Base-by-base conservation (phyloP, 2,888 invertebrate genomes). In the Brachyptera risi region DNA sequence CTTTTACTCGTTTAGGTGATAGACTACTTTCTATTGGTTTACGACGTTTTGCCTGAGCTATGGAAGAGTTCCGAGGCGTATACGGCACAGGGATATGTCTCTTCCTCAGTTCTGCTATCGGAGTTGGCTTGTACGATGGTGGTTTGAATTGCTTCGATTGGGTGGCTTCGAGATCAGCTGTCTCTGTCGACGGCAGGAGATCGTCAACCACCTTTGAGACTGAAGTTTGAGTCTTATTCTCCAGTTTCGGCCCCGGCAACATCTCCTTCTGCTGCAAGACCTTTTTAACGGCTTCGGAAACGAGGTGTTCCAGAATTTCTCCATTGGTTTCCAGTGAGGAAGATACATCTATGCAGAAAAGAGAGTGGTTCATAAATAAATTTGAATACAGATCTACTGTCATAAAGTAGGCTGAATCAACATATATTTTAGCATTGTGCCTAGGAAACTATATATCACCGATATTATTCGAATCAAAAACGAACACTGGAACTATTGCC, bases 201-300 rank as follows among this genome's bases (percentile, higher is more conserved):
- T 76, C 75, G 65, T 78, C 76, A 1, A 79, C 77, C 21, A 81
- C 76, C 68, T 80, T 78, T 23, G 79, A 78, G 31, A 80, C 80
- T 65, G 79, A 76, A 71, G 77, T 75, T 66, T 79, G 72, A 0
- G 79, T 77, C 65, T 50, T 19, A 37, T 13, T 31, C 19, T 60
- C 58, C 11, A 15, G n/a, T 19, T 27, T 15, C 2, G 58, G 24
- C 11, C 60, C 60, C 11, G 64, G 47, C 3, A 65, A 58, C 11
- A 63, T 37, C 24, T 66, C 65, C 37, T 62, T 60, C 24, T 70
- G 47, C 67, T 67, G 59, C 68, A 83, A 78, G 69, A 79, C 85
- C 76, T 79, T 85, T 73, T 75, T 84, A 63, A 78, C 84, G 66
- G 83, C 81, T 67, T 82, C 83, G 31, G 83, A 80, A 47, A 84